Percentiles rank a stretch among this genome's conserved stretches.
Evolutionary conservation across 2,113 vertebrate genomes (phyloP).

Genomic region (Pimephales promelas): DNA sequence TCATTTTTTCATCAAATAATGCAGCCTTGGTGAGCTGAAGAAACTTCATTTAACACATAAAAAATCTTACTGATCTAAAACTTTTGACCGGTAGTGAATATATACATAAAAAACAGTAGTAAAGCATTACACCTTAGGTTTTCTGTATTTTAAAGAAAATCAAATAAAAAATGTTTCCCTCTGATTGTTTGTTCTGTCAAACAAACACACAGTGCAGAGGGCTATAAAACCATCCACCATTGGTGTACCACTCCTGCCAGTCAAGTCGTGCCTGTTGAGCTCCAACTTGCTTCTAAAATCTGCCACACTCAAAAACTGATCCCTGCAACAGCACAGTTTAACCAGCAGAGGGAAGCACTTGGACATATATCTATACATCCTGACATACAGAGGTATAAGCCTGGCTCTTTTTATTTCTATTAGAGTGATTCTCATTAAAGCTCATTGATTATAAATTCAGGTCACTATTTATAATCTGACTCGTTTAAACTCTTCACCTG

Average conservation of each 20-base stretch:
- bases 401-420: background rate
- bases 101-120: no score
- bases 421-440: background rate
- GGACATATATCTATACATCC: conserved; percentile 2
- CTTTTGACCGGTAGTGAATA: no score
- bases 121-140: background rate
- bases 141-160: background rate
- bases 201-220: conserved; percentile 60
- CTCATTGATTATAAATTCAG: background rate
- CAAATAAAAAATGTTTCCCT: background rate
- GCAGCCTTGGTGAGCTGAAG: no score
- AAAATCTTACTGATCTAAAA: no score
- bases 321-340: conserved; percentile 44
- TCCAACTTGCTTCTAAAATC: conserved; percentile 71
- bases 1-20: no score
- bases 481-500: background rate
- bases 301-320: conserved; percentile 59
- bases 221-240: conserved; percentile 60
- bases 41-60: no score
- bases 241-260: conserved; percentile 65
- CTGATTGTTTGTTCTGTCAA: conserved; percentile 23
- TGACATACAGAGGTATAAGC: conserved; percentile 9
- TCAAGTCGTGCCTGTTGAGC: conserved; percentile 65
- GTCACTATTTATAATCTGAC: background rate
- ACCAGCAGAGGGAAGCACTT: conserved; percentile 55